A percentile compares a stretch with the other conserved stretches of the same genome.
Evolutionary conservation across 2,888 invertebrate species (phyloP).

Genomic region (Dicycla oo): DNA sequence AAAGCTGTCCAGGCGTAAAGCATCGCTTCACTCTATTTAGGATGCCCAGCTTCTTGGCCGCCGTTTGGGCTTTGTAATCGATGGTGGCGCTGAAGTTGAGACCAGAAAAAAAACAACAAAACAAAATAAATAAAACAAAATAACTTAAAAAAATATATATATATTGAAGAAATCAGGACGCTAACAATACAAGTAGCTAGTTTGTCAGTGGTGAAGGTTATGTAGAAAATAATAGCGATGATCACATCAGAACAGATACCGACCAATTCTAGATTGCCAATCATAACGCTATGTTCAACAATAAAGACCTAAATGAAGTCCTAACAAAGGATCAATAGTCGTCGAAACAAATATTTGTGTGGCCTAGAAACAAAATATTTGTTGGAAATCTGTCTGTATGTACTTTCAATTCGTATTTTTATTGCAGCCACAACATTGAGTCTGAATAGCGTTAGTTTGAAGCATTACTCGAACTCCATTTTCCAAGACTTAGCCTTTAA

Average conservation of each 20-base stretch:
- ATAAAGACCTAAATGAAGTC: conserved; percentile 1
- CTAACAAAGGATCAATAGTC: conserved; percentile 6
- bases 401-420: conserved; percentile 25
- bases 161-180: too few relatives aligned
- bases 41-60: too few relatives aligned
- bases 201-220: background rate
- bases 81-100: too few relatives aligned
- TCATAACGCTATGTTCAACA: conserved; percentile 14
- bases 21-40: too few relatives aligned
- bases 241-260: background rate
- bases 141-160: too few relatives aligned
- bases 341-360: conserved; percentile 26
- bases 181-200: background rate
- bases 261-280: conserved; percentile 17
- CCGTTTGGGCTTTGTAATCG: too few relatives aligned
- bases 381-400: conserved; percentile 7
- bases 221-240: background rate
- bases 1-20: too few relatives aligned
- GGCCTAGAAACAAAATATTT: conserved; percentile 23
- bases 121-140: too few relatives aligned
- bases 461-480: conserved; percentile 14
- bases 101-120: too few relatives aligned
- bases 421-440: background rate
- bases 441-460: conserved; percentile 13
- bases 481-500: conserved; percentile 9